These are phyloP conservation scores for Sphecodes monilicornis DNA, from an alignment of 2,888 invertebrate species.

Conservation along the genomic window DNA sequence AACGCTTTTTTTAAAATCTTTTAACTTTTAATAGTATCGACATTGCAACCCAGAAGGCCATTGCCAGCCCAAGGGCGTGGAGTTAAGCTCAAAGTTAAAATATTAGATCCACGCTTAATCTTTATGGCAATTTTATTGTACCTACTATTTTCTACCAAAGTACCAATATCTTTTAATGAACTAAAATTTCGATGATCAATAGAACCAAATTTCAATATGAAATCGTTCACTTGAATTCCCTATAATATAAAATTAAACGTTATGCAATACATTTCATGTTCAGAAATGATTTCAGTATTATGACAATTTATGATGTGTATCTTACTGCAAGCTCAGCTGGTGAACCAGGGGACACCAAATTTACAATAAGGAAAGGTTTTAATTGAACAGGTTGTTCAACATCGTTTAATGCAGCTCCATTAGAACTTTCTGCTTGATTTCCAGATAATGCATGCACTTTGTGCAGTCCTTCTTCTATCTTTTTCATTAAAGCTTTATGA, in stretches of 20 bases:
- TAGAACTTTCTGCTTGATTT: conserved; percentile 45
- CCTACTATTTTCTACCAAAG: conserved; percentile 88
- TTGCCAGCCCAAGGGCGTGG: conserved; percentile 92
- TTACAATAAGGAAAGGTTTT: conserved; percentile 89
- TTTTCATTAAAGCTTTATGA: conserved; percentile 92
- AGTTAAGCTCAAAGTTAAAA: conserved; percentile 87
- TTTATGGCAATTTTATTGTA: conserved; percentile 86
- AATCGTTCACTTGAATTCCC: conserved; percentile 90
- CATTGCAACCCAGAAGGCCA: conserved; percentile 91
- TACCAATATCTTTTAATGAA: conserved; percentile 88
- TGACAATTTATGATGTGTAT: conserved; percentile 10
- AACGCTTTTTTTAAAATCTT: conserved; percentile 19
- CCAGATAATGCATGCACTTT: conserved; percentile 86
- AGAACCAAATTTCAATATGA: conserved; percentile 92
- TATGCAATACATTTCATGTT: not conserved
- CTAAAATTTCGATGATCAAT: conserved; percentile 90
- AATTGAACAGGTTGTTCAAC: conserved; percentile 73
- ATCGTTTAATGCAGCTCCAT: conserved; percentile 40
- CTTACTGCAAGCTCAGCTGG: conserved; percentile 94
- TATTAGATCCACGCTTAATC: conserved; percentile 85
- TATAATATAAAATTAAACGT: conserved; percentile 79
- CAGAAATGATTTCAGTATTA: not conserved
- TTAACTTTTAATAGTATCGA: conserved; percentile 85
- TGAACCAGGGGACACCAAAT: conserved; percentile 90
- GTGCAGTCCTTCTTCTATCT: conserved; percentile 92